These are phyloP conservation scores for Synchiropus splendidus DNA, from an alignment of 2,113 vertebrate species.

Conservation along the genomic window DNA sequence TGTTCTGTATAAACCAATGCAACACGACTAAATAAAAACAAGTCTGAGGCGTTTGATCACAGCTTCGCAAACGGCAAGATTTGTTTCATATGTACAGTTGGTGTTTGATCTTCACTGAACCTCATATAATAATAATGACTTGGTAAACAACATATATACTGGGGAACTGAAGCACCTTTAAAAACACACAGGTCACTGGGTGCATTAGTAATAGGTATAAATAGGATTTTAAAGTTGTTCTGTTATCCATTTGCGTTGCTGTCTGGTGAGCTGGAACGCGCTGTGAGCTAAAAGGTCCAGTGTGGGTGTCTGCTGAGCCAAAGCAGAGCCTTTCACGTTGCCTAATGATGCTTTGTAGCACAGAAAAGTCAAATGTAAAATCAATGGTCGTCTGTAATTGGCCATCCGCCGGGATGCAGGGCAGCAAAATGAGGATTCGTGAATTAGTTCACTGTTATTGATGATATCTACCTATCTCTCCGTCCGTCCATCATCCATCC, in stretches of 20 bases:
- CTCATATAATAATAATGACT: too few species aligned
- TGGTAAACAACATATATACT: too few species aligned
- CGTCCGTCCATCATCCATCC: too few species aligned
- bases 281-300: slow-evolving; percentile 41
- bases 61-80: too few species aligned
- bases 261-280: slow-evolving; percentile 17
- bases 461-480: too few species aligned
- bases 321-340: slow-evolving; percentile 20
- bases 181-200: slow-evolving; percentile 19
- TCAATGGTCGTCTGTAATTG: slow-evolving; percentile 46
- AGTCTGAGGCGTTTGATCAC: too few species aligned
- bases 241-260: slow-evolving; percentile 33
- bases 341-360: slow-evolving; percentile 53
- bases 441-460: slow-evolving; percentile 8
- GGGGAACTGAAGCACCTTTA: not conserved
- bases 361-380: slow-evolving; percentile 47
- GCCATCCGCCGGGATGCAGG: slow-evolving; percentile 18
- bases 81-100: too few species aligned
- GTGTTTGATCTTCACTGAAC: too few species aligned
- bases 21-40: too few species aligned
- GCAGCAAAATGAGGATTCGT: slow-evolving; percentile 4
- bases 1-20: too few species aligned
- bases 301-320: slow-evolving; percentile 34
- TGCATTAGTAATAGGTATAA: slow-evolving; percentile 20
- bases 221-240: slow-evolving; percentile 4